A percentile compares a stretch with the other conserved stretches of the same genome.
Conservation (phyloP, 2,113 vertebrate genomes). For the Tragulus kanchil region DNA sequence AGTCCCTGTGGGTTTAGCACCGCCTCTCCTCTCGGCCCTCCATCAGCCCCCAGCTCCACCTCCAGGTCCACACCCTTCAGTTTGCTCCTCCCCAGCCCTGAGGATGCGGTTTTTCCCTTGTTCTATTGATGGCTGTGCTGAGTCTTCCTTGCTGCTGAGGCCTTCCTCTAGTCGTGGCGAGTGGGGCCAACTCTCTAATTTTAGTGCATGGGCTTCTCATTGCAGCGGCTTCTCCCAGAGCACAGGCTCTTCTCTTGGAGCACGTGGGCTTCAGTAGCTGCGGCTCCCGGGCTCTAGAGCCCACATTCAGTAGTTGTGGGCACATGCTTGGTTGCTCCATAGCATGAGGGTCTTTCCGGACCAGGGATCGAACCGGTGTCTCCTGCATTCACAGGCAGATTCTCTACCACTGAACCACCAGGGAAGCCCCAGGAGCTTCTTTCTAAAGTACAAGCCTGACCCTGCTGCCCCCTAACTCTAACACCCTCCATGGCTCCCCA, state of each 20-base stretch:
- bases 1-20: neutral
- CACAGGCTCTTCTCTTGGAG: neutral
- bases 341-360: neutral
- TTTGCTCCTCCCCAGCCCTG: neutral
- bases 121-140: neutral
- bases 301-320: neutral
- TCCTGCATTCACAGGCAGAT: neutral
- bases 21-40: neutral
- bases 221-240: neutral
- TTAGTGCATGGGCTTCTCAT: neutral
- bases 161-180: neutral
- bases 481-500: neutral
- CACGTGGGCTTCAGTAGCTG: rapidly evolving
- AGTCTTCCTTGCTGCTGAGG: neutral
- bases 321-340: neutral
- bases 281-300: no score
- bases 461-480: neutral
- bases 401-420: neutral
- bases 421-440: neutral
- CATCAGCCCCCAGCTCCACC: neutral
- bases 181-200: neutral
- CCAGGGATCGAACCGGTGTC: neutral
- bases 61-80: neutral
- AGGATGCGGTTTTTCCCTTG: neutral
- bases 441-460: neutral